Evolutionary conservation across 1,140 invertebrate genomes (phyloP).

Genomic region (Propsilocerus akamusi): DNA sequence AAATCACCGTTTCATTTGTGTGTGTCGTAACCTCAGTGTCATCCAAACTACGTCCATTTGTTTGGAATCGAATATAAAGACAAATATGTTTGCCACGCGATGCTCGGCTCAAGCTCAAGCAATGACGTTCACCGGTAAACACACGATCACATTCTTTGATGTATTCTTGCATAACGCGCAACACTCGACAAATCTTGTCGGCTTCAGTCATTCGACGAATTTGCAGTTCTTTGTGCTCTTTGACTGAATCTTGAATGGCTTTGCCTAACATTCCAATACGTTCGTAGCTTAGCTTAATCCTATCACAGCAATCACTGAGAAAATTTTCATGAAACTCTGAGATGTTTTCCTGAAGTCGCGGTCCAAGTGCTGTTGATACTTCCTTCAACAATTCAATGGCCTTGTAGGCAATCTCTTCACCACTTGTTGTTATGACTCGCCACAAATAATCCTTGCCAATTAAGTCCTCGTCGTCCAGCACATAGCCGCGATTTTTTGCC

Average conservation of each 20-base stretch:
- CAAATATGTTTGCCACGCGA: constrained; percentile 78
- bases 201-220: constrained; percentile 38
- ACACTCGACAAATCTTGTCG: constrained; percentile 81
- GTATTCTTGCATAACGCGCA: constrained; percentile 90
- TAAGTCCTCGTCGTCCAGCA: constrained; percentile 73
- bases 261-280: constrained; percentile 30
- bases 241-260: constrained; percentile 14
- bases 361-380: constrained; percentile 85
- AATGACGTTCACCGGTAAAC: constrained; percentile 75
- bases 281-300: constrained; percentile 66
- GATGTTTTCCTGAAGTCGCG: constrained; percentile 42
- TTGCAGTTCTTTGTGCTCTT: constrained; percentile 19
- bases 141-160: constrained; percentile 88
- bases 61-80: constrained; percentile 75
- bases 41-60: constrained; percentile 73
- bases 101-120: constrained; percentile 40
- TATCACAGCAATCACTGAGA: constrained; percentile 73
- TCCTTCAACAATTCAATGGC: constrained; percentile 84
- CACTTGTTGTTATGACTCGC: constrained; percentile 75
- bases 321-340: constrained; percentile 80
- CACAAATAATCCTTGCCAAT: constrained; percentile 94
- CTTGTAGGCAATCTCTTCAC: constrained; percentile 79
- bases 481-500: constrained; percentile 60
- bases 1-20: constrained; percentile 64
- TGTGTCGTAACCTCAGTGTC: constrained; percentile 88